These are phyloP conservation scores for Discoglossus pictus DNA, from an alignment of 2,797 vertebrate genomes.

Conservation along the genomic window DNA sequence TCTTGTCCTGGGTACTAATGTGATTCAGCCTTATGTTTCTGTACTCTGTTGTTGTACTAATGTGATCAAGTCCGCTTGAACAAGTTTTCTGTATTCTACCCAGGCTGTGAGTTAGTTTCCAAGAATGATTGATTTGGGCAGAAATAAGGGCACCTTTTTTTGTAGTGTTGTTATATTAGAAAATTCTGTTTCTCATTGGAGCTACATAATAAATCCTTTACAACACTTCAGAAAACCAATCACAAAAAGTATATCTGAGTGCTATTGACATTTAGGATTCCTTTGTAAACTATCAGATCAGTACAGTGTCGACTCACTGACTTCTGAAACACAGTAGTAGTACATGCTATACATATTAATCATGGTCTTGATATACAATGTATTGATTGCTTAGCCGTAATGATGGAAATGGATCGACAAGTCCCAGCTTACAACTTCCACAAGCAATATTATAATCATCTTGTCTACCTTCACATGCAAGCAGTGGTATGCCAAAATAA, in stretches of 20 bases:
- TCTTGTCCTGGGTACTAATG: too few species aligned
- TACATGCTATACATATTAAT: slow-evolving; percentile 30
- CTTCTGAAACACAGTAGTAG: slow-evolving; percentile 28
- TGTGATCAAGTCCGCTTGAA: too few species aligned
- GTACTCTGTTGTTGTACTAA: too few species aligned
- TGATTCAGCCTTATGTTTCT: too few species aligned
- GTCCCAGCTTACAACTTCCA: slow-evolving; percentile 26
- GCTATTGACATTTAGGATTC: slow-evolving; percentile 45
- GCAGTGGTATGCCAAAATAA: slow-evolving; percentile 32
- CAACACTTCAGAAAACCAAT: slow-evolving; percentile 40
- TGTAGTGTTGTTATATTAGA: slow-evolving; percentile 23
- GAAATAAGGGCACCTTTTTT: slow-evolving; percentile 7
- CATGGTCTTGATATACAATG: slow-evolving; percentile 9
- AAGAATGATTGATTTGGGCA: slow-evolving; percentile 11
- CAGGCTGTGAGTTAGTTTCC: background rate
- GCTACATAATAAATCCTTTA: slow-evolving; percentile 50
- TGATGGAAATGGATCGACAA: slow-evolving; percentile 32
- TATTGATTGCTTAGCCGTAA: slow-evolving; percentile 40
- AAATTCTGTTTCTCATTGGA: slow-evolving; percentile 17
- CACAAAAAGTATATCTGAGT: slow-evolving; percentile 35
- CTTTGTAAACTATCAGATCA: slow-evolving; percentile 40
- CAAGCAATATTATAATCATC: slow-evolving; percentile 31
- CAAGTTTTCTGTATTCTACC: too few species aligned
- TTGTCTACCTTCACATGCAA: slow-evolving; percentile 30
- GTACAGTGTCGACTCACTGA: slow-evolving; percentile 34